Percentiles rank a stretch among this genome's conserved stretches.
phyloP scores from a whole-genome alignment of 2,888 invertebrate genomes.

The Hyposoter didymator region DNA sequence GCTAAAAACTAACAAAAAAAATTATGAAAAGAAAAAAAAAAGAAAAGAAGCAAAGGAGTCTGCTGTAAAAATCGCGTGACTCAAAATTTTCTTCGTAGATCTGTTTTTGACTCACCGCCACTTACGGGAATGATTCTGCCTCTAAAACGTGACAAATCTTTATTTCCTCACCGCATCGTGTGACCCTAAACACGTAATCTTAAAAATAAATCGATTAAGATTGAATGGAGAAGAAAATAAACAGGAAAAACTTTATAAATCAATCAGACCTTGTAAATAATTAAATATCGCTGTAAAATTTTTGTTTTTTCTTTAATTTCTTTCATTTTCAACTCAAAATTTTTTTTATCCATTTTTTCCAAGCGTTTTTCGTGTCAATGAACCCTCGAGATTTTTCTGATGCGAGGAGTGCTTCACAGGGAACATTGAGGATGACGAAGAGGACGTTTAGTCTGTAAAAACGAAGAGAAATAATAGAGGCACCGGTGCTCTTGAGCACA shows the following conservation, averaged over 20 bases:
- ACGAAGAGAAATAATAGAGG: conserved; percentile 40
- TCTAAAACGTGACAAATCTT: conserved; percentile 48
- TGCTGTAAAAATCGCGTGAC: conserved; percentile 1
- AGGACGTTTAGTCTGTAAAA: conserved; percentile 34
- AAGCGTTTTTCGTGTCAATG: conserved; percentile 1
- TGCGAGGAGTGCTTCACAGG: conserved; percentile 35
- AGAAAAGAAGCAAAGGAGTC: neutral
- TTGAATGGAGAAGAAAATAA: conserved; percentile 22
- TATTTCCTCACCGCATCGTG: conserved; percentile 56
- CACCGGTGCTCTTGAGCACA: conserved; percentile 36
- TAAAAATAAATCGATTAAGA: conserved; percentile 21
- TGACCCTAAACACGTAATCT: conserved; percentile 24
- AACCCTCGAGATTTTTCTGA: conserved; percentile 32
- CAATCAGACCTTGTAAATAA: neutral
- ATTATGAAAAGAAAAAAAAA: neutral
- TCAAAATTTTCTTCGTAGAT: conserved; percentile 10
- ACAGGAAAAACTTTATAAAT: conserved; percentile 9
- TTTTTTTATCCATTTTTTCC: neutral
- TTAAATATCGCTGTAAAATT: conserved; percentile 7
- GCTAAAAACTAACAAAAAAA: conserved; percentile 18
- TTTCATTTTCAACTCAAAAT: neutral
- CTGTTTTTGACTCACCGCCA: conserved; percentile 34
- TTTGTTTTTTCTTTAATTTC: conserved; percentile 18
- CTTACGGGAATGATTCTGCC: conserved; percentile 41
- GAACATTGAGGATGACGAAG: conserved; percentile 49